Conservation (phyloP, 2,888 invertebrate species). For the Phengaris arion region DNA sequence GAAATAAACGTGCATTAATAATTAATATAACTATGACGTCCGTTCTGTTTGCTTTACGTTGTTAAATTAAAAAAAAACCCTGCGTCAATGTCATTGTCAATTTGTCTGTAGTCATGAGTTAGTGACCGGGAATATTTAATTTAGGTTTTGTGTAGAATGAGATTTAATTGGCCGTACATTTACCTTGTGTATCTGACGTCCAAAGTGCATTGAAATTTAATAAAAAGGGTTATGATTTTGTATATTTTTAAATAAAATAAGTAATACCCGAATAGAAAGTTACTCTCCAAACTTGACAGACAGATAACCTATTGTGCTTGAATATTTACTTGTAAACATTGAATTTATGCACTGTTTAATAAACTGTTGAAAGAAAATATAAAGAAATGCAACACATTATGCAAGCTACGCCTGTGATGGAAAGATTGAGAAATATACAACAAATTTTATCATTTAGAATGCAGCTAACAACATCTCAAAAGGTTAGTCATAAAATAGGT, state of each 20-base stretch:
- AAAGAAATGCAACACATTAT: constrained; percentile 69
- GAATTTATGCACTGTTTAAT: constrained; percentile 30
- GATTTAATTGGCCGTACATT: not conserved
- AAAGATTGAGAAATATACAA: constrained; percentile 77
- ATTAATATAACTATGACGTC: too few species aligned
- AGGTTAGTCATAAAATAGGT: constrained; percentile 68
- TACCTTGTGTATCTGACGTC: not conserved
- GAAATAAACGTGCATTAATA: too few species aligned
- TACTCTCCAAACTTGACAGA: constrained; percentile 43
- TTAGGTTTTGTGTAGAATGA: constrained; percentile 30
- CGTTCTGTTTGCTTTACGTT: too few species aligned
- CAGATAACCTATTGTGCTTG: constrained; percentile 44
- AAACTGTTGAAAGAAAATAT: constrained; percentile 34
- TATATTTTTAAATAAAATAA: not conserved
- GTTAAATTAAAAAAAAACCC: too few species aligned
- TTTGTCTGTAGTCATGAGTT: not conserved
- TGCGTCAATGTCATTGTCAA: constrained; percentile 26
- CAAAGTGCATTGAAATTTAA: not conserved
- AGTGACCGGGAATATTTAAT: constrained; percentile 40
- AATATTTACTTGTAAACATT: constrained; percentile 31
- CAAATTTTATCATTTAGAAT: constrained; percentile 71
- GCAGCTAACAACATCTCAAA: constrained; percentile 83
- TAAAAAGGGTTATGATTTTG: not conserved
- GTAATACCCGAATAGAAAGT: not conserved
- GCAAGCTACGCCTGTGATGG: constrained; percentile 77